phyloP scores from a whole-genome alignment of 2,113 vertebrate species.

The Zosterops pallidus region DNA sequence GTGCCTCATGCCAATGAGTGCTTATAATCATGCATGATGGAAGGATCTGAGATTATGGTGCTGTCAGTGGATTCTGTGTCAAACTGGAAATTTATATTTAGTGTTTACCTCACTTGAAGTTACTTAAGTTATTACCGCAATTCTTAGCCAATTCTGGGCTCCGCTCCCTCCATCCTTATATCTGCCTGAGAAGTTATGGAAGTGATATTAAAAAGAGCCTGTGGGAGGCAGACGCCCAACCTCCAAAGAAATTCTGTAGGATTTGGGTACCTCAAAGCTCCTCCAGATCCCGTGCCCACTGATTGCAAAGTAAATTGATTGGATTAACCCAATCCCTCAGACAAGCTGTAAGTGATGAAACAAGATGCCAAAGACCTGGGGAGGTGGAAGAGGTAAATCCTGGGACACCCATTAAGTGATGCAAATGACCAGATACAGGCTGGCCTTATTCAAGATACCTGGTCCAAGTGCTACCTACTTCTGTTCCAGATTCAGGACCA shows the following conservation, averaged over 20 bases:
- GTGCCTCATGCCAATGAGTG: conserved; percentile 35
- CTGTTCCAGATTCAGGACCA: not conserved
- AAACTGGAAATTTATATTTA: conserved; percentile 58
- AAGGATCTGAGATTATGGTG: conserved; percentile 49
- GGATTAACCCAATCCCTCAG: not conserved
- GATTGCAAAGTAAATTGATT: not conserved
- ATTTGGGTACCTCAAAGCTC: not conserved
- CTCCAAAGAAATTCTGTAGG: not conserved
- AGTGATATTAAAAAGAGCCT: not conserved
- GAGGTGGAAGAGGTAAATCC: not conserved
- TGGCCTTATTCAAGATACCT: not conserved
- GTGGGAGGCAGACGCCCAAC: not conserved
- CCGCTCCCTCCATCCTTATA: not conserved
- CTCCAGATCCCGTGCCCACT: not conserved
- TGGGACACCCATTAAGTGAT: not conserved
- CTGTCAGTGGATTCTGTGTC: conserved; percentile 56
- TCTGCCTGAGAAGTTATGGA: not conserved
- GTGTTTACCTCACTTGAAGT: conserved; percentile 47
- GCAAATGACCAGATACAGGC: not conserved
- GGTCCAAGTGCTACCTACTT: not conserved
- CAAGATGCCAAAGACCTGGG: not conserved
- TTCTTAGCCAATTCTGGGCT: not conserved
- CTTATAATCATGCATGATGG: conserved; percentile 53
- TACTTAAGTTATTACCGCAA: not conserved
- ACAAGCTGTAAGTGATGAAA: not conserved